Evolutionary conservation across 2,113 vertebrate species (phyloP), one percentile per base, ranked within the genome.

Genomic region (Hemiscyllium ocellatum): DNA sequence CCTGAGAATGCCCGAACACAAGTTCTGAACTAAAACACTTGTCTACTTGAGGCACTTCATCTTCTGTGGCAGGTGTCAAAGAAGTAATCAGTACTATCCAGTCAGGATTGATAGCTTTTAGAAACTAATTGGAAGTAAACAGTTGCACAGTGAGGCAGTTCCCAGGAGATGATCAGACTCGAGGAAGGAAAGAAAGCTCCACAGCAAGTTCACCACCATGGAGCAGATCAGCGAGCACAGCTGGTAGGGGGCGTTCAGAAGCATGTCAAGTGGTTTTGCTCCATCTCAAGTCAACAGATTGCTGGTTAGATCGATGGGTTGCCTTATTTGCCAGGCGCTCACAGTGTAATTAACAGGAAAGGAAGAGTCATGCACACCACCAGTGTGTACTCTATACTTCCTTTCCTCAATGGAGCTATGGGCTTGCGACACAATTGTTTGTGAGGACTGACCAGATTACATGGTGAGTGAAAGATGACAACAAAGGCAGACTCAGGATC

Each of bases 361-460:
- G 15, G 96, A 96, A 96, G 96, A 96, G 97, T 95, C 96, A 97
- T 96, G 96, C 96, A 97, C 96, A 96, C 96, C 86, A 96, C 95
- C 0, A 96, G 95, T 96, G 97, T 47, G 96, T 96, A 96, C 96
- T 93, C 96, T 96, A 22, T 61, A 95, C 96, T 96, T 95, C 96
- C 97, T 96, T 96, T 96, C 97, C 97, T 97, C 96, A n/a, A 96
- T 96, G 95, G 78, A 96, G 97, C 97, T 97, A 96, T 96, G 87
- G 96, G 96, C 80, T 96, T 96, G 97, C 98, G 97, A 96, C 97
- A 96, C 96, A 96, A 97, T 96, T 97, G 97, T 97, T 97, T 97
- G 97, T 97, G 97, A 98, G 98, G 96, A 97, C 97, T 98, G 98
- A 98, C 97, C 97, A 97, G 98, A 98, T 98, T 98, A 96, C 95